Conservation (phyloP, 2,113 vertebrate species). For the Deroptyus accipitrinus region DNA sequence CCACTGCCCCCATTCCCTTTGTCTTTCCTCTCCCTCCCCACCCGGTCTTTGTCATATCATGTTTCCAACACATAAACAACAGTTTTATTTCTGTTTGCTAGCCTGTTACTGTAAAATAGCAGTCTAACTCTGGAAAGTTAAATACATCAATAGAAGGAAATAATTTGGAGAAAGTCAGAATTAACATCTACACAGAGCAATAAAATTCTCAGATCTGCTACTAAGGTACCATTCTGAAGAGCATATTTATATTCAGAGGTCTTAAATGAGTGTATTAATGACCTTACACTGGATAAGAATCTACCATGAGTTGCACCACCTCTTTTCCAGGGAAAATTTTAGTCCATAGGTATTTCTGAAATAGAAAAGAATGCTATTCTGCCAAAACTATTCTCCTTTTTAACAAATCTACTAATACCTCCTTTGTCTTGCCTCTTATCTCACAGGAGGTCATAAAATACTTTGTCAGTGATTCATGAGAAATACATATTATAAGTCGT, state of each 20-base stretch:
- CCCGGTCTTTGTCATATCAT: neutral
- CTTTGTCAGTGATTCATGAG: conserved; percentile 62
- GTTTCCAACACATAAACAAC: neutral
- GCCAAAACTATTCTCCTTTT: neutral
- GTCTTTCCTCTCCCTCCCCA: accelerated
- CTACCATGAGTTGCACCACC: neutral
- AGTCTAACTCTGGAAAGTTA: neutral
- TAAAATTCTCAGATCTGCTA: neutral
- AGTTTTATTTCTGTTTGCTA: neutral
- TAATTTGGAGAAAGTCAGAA: neutral
- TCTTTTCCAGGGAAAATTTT: neutral
- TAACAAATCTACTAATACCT: neutral
- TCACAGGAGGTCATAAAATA: conserved; percentile 53
- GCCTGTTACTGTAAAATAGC: neutral
- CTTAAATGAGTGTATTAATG: neutral
- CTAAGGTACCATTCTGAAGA: neutral
- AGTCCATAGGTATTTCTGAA: neutral
- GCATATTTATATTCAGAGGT: neutral
- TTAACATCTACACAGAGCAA: neutral
- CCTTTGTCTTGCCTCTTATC: conserved; percentile 8
- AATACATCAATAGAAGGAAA: neutral
- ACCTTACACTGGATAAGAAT: neutral
- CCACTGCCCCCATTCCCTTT: neutral
- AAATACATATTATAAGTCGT: neutral
- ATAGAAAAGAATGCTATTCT: neutral